These are phyloP conservation scores for Heliconius ismenius DNA, from an alignment of 2,888 invertebrate genomes.

Conservation along the genomic window DNA sequence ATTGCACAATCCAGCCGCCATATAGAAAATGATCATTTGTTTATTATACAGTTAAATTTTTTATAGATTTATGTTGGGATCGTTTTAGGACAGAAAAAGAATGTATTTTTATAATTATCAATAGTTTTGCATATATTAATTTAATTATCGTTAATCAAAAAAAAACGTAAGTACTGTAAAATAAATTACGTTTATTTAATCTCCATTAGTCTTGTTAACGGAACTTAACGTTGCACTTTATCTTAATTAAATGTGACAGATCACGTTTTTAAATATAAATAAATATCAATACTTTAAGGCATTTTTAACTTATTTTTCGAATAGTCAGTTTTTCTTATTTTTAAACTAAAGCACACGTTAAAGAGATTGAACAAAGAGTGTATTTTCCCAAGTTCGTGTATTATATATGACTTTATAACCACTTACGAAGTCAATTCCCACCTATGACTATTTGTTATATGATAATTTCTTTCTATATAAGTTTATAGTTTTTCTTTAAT, in stretches of 20 bases:
- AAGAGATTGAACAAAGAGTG: background rate
- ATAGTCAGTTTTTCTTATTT: background rate
- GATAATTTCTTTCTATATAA: background rate
- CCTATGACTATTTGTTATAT: background rate
- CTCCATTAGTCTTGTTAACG: background rate
- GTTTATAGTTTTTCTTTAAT: background rate
- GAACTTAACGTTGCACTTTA: constrained; percentile 1
- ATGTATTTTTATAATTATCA: background rate
- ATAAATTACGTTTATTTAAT: background rate
- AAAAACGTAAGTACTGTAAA: background rate
- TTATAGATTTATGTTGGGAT: background rate
- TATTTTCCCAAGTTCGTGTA: background rate
- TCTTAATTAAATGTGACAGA: constrained; percentile 1
- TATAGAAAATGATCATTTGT: constrained; percentile 32
- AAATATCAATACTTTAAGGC: background rate
- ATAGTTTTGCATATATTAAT: background rate
- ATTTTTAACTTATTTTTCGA: background rate
- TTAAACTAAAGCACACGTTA: background rate
- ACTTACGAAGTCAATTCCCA: no score
- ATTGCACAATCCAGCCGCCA: constrained; percentile 37
- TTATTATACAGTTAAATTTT: constrained; percentile 22
- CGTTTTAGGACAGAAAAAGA: background rate
- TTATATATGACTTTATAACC: background rate
- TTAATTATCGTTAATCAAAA: background rate
- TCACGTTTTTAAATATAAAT: constrained; percentile 1